phyloP scores from a whole-genome alignment of 1,140 invertebrate genomes.

The Caenorhabditis latens region DNA sequence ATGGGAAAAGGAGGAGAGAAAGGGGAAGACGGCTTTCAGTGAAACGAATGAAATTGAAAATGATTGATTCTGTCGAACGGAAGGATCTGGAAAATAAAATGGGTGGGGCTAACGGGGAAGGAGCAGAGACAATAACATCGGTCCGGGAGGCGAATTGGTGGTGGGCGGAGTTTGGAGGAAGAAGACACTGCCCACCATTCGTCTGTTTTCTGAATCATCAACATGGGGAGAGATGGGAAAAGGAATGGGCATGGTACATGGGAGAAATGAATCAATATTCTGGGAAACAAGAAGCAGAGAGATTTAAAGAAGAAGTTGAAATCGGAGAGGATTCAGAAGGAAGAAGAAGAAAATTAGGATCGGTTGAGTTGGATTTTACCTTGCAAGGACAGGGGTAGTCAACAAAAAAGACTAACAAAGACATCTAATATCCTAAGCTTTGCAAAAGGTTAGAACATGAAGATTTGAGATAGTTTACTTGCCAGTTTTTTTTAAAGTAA shows the following conservation, averaged over 20 bases:
- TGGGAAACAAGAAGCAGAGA: background rate
- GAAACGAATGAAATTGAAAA: slow-evolving; percentile 3
- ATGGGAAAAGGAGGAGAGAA: background rate
- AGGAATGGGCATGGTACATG: background rate
- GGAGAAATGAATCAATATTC: background rate
- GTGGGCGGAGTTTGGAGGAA: background rate
- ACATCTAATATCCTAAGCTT: too few species aligned
- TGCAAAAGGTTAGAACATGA: too few species aligned
- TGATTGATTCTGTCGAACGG: background rate
- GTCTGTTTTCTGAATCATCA: background rate
- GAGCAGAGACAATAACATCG: background rate
- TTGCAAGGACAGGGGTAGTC: too few species aligned
- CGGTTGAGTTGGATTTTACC: too few species aligned
- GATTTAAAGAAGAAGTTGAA: background rate
- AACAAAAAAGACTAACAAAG: too few species aligned
- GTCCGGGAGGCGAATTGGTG: background rate
- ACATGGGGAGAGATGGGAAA: background rate
- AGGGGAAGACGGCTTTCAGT: background rate
- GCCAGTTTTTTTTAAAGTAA: too few species aligned
- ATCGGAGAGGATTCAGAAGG: too few species aligned
- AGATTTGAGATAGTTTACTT: too few species aligned
- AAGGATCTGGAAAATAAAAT: background rate
- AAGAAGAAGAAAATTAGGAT: too few species aligned
- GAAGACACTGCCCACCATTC: background rate
- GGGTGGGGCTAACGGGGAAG: background rate